Conservation (phyloP, 1,140 invertebrate species). For the Vanessa atalanta region DNA sequence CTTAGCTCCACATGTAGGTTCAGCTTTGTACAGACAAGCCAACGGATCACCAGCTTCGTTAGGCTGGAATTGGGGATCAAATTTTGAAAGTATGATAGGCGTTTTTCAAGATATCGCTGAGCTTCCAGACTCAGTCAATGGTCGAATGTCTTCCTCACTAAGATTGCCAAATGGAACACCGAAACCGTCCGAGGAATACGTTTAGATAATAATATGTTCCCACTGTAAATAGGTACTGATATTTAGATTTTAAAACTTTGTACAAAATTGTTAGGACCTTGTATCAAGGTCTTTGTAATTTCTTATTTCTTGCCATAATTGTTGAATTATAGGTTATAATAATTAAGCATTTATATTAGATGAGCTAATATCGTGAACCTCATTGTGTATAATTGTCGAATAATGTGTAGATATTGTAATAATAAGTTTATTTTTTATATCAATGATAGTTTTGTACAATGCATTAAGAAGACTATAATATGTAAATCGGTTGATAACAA, state of each 20-base stretch:
- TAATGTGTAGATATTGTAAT: constrained; percentile 47
- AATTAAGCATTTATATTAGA: constrained; percentile 30
- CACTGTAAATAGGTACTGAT: constrained; percentile 48
- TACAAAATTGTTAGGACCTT: constrained; percentile 76
- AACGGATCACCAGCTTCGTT: constrained; percentile 89
- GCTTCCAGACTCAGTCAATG: constrained; percentile 90
- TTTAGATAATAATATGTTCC: constrained; percentile 69
- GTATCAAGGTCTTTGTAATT: constrained; percentile 78
- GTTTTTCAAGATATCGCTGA: constrained; percentile 98
- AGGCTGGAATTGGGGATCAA: constrained; percentile 98
- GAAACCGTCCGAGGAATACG: constrained; percentile 91
- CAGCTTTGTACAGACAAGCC: constrained; percentile 86
- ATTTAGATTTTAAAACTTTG: constrained; percentile 47
- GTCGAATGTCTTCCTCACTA: constrained; percentile 83
- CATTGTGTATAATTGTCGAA: constrained; percentile 62
- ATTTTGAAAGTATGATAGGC: constrained; percentile 96
- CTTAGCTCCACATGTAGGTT: constrained; percentile 86
- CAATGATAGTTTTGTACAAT: constrained; percentile 37
- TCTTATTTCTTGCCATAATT: constrained; percentile 80
- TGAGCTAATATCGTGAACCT: constrained; percentile 51
- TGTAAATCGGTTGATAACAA: neutral
- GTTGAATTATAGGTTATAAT: constrained; percentile 49
- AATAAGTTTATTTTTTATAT: constrained; percentile 34
- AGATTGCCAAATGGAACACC: constrained; percentile 85
- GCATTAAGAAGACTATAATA: constrained; percentile 30